Evolutionary conservation across 2,797 vertebrate genomes (phyloP).

Genomic region (Lemur catta): DNA sequence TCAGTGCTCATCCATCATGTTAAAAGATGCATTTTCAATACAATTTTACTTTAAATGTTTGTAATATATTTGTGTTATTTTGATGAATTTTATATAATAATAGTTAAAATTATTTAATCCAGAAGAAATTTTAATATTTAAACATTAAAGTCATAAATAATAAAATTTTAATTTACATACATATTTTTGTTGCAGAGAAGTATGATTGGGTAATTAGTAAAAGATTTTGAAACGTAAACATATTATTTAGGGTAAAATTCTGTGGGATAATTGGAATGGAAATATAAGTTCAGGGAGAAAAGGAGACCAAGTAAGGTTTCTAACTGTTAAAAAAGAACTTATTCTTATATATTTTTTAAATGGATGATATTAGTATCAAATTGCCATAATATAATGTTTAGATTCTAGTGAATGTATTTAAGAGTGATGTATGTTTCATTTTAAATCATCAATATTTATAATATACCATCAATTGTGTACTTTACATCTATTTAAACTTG

Average conservation of each 20-base stretch:
- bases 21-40: not conserved
- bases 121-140: conserved; percentile 13
- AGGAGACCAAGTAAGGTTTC: not conserved
- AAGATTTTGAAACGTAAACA: not conserved
- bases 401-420: not conserved
- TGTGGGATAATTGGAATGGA: not conserved
- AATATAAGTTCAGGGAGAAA: not conserved
- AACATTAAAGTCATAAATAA: not conserved
- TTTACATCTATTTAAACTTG: not conserved
- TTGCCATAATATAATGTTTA: not conserved
- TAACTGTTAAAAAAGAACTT: not conserved
- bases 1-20: not conserved
- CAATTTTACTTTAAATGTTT: not conserved
- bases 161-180: not conserved
- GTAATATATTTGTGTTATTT: not conserved
- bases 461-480: not conserved
- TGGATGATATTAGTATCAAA: not conserved
- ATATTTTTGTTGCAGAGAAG: not conserved
- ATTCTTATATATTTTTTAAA: not conserved
- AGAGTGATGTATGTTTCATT: not conserved
- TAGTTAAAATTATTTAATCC: not conserved
- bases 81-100: not conserved
- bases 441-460: not conserved
- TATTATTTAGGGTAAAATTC: not conserved
- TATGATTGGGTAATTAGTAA: not conserved